These are phyloP conservation scores for Malacoctenus gilli DNA, from an alignment of 2,797 vertebrate genomes.

Conservation along the genomic window DNA sequence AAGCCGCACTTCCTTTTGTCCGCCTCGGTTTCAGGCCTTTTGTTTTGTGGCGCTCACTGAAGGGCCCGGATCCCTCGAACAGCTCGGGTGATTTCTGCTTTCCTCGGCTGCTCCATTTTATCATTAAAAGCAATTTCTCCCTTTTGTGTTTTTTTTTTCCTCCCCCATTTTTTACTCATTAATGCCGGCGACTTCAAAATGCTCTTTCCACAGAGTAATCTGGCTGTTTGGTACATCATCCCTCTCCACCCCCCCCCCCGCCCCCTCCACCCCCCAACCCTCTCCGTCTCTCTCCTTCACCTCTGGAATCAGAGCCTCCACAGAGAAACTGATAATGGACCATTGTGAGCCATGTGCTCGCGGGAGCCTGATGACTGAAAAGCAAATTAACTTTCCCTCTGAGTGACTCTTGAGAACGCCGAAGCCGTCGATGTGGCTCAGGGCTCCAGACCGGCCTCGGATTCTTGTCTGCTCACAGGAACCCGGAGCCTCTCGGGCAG, in stretches of 20 bases:
- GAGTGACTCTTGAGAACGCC: slow-evolving; percentile 65
- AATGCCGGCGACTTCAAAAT: neutral
- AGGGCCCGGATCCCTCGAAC: neutral
- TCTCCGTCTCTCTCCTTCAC: no score
- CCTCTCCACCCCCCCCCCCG: no score
- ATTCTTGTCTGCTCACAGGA: slow-evolving; percentile 46
- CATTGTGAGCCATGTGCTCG: slow-evolving; percentile 57
- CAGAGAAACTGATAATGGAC: slow-evolving; percentile 61
- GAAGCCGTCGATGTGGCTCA: slow-evolving; percentile 34
- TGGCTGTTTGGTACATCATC: slow-evolving; percentile 8
- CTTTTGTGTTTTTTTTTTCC: neutral
- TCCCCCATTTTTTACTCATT: neutral
- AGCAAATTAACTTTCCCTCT: slow-evolving; percentile 71
- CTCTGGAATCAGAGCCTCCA: slow-evolving; percentile 40
- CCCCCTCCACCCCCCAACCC: no score
- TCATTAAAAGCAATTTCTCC: neutral
- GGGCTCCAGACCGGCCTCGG: slow-evolving; percentile 45
- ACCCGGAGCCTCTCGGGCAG: slow-evolving; percentile 13
- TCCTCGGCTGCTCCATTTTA: neutral
- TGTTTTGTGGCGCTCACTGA: neutral
- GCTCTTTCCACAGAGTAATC: slow-evolving; percentile 2
- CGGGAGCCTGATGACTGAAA: slow-evolving; percentile 60
- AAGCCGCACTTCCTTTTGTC: slow-evolving; percentile 19
- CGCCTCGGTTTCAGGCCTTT: slow-evolving; percentile 4
- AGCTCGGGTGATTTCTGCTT: neutral